phyloP scores from a whole-genome alignment of 2,113 vertebrate species.

The Holacanthus passer region DNA sequence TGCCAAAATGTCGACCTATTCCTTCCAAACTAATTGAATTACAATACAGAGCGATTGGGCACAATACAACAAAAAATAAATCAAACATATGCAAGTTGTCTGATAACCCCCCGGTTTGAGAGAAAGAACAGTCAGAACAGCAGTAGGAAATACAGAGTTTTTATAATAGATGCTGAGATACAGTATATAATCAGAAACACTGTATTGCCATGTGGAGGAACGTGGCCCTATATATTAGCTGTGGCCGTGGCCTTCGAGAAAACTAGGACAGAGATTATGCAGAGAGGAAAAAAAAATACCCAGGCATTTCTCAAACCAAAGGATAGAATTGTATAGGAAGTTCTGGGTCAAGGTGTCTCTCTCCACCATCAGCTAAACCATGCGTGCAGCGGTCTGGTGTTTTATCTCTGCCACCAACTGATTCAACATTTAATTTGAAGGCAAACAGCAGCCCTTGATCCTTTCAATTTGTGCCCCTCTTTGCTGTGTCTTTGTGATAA shows the following conservation, averaged over 20 bases:
- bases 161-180: not conserved
- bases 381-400: not conserved
- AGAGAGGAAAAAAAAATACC: not conserved
- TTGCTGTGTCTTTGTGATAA: constrained; percentile 1
- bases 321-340: constrained; percentile 4
- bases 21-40: not conserved
- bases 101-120: not conserved
- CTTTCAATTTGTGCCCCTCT: not conserved
- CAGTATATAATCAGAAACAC: not conserved
- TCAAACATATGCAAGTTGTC: not conserved
- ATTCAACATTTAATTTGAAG: not conserved
- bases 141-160: not conserved
- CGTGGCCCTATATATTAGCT: not conserved
- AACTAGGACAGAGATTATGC: constrained; percentile 20
- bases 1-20: not conserved
- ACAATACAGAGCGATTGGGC: not conserved
- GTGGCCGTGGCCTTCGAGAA: constrained; percentile 23
- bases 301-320: constrained; percentile 5
- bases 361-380: not conserved
- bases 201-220: not conserved
- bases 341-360: not conserved
- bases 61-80: not conserved
- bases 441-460: not conserved
- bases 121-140: not conserved
- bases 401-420: not conserved